Conservation (phyloP, 2,797 vertebrate genomes). For the Ctenopoma kingsleyae region DNA sequence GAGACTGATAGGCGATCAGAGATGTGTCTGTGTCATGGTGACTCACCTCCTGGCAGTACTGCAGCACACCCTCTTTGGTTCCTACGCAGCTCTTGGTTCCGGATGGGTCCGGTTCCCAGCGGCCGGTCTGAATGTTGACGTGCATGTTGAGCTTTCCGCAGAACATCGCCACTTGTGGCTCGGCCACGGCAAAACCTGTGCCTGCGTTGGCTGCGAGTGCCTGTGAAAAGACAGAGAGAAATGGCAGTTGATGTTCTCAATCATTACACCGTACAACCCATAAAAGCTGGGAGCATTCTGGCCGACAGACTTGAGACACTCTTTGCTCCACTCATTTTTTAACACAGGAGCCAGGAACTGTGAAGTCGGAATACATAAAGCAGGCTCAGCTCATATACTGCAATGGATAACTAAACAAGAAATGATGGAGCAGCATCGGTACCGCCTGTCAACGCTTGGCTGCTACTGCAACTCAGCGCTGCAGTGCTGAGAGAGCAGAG, state of each 20-base stretch:
- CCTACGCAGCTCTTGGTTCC: constrained; percentile 91
- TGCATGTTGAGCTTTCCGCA: constrained; percentile 99
- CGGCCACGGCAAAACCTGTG: constrained; percentile 92
- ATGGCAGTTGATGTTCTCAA: constrained; percentile 33
- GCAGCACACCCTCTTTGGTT: constrained; percentile 92
- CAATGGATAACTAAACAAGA: constrained; percentile 35
- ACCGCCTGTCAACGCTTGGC: constrained; percentile 45
- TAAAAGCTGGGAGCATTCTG: constrained; percentile 29
- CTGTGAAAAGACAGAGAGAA: constrained; percentile 70
- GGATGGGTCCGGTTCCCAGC: constrained; percentile 95
- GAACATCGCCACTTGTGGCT: constrained; percentile 98
- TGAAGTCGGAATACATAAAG: constrained; percentile 31
- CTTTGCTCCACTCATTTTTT: constrained; percentile 16
- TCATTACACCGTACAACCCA: constrained; percentile 18
- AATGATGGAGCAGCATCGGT: constrained; percentile 41
- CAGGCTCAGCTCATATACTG: constrained; percentile 36
- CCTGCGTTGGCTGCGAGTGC: constrained; percentile 94
- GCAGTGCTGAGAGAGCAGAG: constrained; percentile 48
- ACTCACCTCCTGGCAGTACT: constrained; percentile 98
- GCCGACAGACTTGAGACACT: constrained; percentile 33
- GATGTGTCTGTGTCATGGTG: too few species aligned
- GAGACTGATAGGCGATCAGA: neutral
- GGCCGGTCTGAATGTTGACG: constrained; percentile 95
- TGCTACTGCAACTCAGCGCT: constrained; percentile 31
- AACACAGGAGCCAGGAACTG: neutral